These are phyloP conservation scores for Plectrocnemia conspersa DNA, from an alignment of 1,140 invertebrate genomes.

Conservation along the genomic window DNA sequence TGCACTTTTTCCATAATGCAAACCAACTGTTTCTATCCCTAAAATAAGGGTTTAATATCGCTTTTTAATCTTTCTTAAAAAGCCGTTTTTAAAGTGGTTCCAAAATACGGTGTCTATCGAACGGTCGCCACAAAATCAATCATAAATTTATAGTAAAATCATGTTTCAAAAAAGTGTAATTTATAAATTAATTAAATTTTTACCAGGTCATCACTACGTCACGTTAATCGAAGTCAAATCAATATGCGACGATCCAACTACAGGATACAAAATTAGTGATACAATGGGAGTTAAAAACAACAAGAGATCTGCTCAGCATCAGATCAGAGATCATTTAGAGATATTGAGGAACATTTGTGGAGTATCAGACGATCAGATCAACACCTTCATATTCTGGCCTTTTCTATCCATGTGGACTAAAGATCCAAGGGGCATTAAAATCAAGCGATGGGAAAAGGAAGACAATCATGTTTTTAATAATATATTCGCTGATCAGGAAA, in stretches of 20 bases:
- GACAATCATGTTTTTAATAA: slow-evolving; percentile 37
- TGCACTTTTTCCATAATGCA: too few species aligned
- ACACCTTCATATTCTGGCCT: slow-evolving; percentile 39
- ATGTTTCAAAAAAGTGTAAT: too few species aligned
- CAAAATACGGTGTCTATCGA: too few species aligned
- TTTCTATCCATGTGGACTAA: slow-evolving; percentile 33
- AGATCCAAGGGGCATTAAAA: slow-evolving; percentile 34
- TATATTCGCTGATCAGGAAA: slow-evolving; percentile 30
- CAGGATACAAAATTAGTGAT: slow-evolving; percentile 30
- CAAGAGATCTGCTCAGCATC: slow-evolving; percentile 40
- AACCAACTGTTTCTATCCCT: too few species aligned
- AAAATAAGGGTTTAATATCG: too few species aligned
- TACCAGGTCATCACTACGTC: slow-evolving; percentile 36
- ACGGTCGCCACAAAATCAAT: too few species aligned
- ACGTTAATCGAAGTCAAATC: slow-evolving; percentile 40
- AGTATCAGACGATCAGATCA: slow-evolving; percentile 24
- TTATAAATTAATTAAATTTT: too few species aligned
- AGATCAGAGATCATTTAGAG: slow-evolving; percentile 40
- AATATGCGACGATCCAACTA: slow-evolving; percentile 34
- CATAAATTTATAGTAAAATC: too few species aligned
- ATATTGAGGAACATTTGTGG: slow-evolving; percentile 29
- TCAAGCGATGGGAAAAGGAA: slow-evolving; percentile 38
- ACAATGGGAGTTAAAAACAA: slow-evolving; percentile 40
- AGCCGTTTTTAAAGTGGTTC: too few species aligned
- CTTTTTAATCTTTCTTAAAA: too few species aligned